Evolutionary conservation across 2,113 vertebrate species (phyloP).

Genomic region (Machaerirhynchus nigripectus): DNA sequence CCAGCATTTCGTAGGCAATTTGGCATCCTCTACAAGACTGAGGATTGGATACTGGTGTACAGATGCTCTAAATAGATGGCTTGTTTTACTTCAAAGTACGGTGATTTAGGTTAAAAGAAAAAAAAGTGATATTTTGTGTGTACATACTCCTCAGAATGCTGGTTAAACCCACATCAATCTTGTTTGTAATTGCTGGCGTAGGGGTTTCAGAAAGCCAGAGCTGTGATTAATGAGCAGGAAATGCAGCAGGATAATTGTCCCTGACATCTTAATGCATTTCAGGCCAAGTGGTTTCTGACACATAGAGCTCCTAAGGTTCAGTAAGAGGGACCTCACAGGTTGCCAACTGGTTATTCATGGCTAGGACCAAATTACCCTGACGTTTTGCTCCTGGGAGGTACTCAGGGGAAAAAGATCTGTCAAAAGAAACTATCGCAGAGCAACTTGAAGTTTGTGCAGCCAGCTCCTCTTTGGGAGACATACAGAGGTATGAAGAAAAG

Average conservation of each 20-base stretch:
- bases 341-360: conserved; percentile 30
- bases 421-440: conserved; percentile 9
- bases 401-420: conserved; percentile 21
- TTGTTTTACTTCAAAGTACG: conserved; percentile 43
- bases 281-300: background rate
- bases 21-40: background rate
- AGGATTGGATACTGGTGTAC: background rate
- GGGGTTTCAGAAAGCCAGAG: conserved; percentile 1
- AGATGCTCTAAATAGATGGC: conserved; percentile 38
- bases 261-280: conserved; percentile 27
- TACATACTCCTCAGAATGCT: background rate
- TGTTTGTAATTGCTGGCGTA: background rate
- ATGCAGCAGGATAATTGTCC: background rate
- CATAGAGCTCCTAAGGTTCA: background rate
- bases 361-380: conserved; percentile 1
- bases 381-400: conserved; percentile 31
- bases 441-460: background rate
- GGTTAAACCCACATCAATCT: background rate
- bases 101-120: background rate
- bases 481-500: background rate
- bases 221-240: conserved; percentile 22
- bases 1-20: conserved; percentile 3
- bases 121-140: background rate
- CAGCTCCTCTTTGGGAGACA: background rate
- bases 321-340: conserved; percentile 12